These are phyloP conservation scores for Tachyglossus aculeatus DNA, from an alignment of 2,797 vertebrate genomes.

Conservation along the genomic window DNA sequence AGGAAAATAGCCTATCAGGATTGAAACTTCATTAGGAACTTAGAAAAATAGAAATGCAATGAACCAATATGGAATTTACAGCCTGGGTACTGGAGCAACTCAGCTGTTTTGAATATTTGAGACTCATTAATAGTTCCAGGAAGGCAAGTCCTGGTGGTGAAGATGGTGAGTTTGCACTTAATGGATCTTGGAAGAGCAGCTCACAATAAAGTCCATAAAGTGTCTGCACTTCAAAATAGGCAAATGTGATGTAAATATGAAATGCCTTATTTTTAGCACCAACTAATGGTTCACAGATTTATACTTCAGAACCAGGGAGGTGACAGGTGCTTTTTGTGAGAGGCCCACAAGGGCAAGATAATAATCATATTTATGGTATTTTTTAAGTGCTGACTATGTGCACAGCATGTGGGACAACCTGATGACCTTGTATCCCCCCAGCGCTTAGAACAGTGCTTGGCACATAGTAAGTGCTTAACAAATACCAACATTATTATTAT, in stretches of 20 bases:
- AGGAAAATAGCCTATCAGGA: background rate
- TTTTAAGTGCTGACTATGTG: no score
- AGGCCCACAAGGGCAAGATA: no score
- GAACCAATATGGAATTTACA: conserved; percentile 7
- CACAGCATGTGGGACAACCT: no score
- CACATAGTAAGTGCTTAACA: no score
- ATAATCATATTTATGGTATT: no score
- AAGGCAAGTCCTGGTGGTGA: background rate
- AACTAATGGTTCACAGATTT: conserved; percentile 34
- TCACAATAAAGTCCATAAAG: background rate
- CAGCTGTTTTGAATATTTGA: conserved; percentile 3
- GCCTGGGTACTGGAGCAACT: conserved; percentile 16
- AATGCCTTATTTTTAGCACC: conserved; percentile 16
- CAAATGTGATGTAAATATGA: conserved; percentile 22
- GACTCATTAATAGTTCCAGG: conserved; percentile 25
- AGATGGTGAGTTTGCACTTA: background rate
- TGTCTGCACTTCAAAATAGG: background rate
- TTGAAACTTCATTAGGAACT: background rate
- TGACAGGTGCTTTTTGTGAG: background rate
- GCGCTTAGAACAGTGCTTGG: no score
- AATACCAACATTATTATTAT: no score
- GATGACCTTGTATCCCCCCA: no score
- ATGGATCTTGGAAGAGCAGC: background rate
- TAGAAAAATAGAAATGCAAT: conserved; percentile 16
- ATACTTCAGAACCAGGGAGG: background rate